phyloP scores from a whole-genome alignment of 2,888 invertebrate genomes.

The Drosophila kanekoi region DNA sequence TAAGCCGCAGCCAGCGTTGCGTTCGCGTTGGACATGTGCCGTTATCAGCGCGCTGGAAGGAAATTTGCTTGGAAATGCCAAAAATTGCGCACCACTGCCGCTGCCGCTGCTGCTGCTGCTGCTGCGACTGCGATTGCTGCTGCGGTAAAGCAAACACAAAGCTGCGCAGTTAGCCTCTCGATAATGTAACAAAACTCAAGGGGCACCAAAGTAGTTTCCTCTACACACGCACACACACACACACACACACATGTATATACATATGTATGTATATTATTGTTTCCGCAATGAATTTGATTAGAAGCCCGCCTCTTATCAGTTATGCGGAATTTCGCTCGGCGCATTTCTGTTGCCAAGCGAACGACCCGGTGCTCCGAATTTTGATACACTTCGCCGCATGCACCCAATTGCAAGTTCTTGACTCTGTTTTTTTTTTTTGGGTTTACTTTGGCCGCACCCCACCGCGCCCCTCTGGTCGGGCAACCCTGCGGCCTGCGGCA shows the following conservation, averaged over 20 bases:
- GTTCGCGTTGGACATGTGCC: slow-evolving; percentile 30
- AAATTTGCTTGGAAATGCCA: slow-evolving; percentile 21
- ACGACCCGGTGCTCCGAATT: slow-evolving; percentile 29
- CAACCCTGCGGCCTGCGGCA: slow-evolving; percentile 35
- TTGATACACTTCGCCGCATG: slow-evolving; percentile 12
- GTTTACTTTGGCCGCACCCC: background rate
- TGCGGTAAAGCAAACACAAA: slow-evolving; percentile 40
- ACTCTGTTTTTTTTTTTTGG: background rate
- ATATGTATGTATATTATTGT: slow-evolving; percentile 6
- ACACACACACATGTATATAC: background rate
- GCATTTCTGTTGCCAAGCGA: slow-evolving; percentile 23
- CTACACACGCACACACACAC: slow-evolving; percentile 5
- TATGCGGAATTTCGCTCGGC: slow-evolving; percentile 21
- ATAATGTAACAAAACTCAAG: slow-evolving; percentile 46
- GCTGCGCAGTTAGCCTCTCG: slow-evolving; percentile 66
- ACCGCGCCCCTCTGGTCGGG: background rate
- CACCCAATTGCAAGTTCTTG: slow-evolving; percentile 23
- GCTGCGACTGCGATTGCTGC: background rate
- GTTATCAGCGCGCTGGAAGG: slow-evolving; percentile 43
- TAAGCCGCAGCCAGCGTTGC: slow-evolving; percentile 36
- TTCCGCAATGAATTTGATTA: slow-evolving; percentile 68
- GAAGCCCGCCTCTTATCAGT: slow-evolving; percentile 50
- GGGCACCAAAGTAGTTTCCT: slow-evolving; percentile 23
- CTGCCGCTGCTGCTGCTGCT: slow-evolving; percentile 4
- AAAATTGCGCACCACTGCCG: slow-evolving; percentile 45